phyloP scores from a whole-genome alignment of 2,797 vertebrate genomes.

The Mico argentatus region DNA sequence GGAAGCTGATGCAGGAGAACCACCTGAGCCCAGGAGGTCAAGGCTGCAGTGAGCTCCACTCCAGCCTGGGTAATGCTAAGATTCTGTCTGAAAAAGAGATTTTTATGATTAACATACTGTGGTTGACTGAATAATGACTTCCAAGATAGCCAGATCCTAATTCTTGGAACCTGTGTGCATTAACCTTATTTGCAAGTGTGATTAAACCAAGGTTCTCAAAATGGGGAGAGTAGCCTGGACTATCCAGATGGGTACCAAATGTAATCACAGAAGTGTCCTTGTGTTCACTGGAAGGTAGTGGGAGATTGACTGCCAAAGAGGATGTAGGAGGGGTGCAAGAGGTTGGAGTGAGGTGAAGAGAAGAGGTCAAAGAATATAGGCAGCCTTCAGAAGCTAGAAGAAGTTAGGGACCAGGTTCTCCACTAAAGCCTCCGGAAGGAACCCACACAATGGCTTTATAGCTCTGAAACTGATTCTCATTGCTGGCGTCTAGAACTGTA shows the following conservation, averaged over 20 bases:
- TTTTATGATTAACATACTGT: not conserved
- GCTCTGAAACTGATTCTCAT: not conserved
- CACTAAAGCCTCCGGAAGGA: not conserved
- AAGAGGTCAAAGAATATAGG: not conserved
- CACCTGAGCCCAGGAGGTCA: not conserved
- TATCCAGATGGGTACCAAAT: not conserved
- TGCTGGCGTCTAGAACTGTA: not conserved
- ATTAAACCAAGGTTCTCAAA: not conserved
- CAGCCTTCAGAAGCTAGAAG: not conserved
- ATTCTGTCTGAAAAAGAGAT: not conserved
- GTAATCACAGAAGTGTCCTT: not conserved
- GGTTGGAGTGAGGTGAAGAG: not conserved
- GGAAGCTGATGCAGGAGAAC: not conserved
- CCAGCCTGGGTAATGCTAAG: not conserved
- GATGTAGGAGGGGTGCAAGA: not conserved
- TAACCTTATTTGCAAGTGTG: not conserved
- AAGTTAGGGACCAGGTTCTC: not conserved
- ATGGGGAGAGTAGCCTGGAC: not conserved
- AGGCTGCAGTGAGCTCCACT: not conserved
- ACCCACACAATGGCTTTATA: not conserved
- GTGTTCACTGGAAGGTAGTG: not conserved
- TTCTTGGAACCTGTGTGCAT: not conserved
- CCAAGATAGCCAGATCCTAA: not conserved
- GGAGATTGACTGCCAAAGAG: not conserved
- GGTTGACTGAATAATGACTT: not conserved